Evolutionary conservation across 2,888 invertebrate genomes (phyloP).

Genomic region (Phoronis australis): DNA sequence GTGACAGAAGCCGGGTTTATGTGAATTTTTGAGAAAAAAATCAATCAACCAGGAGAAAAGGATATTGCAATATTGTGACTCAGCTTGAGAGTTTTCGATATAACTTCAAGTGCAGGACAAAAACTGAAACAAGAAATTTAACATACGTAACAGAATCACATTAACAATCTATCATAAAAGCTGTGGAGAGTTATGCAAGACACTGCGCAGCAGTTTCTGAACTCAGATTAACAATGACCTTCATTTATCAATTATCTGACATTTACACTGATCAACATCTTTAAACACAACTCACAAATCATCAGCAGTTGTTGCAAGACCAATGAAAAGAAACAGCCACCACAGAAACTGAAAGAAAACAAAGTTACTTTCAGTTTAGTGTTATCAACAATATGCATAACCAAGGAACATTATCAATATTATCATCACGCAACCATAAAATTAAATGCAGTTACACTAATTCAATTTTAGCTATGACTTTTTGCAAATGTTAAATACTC

Average conservation of each 20-base stretch:
- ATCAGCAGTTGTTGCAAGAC: conserved; percentile 59
- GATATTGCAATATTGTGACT: conserved; percentile 55
- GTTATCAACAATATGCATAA: no score
- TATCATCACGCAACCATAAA: neutral
- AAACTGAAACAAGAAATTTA: conserved; percentile 44
- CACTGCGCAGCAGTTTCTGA: no score
- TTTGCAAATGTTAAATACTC: no score
- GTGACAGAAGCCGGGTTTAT: neutral
- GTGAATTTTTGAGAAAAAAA: neutral
- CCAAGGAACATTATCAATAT: conserved; percentile 15
- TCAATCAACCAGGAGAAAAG: no score
- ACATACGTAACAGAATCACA: no score
- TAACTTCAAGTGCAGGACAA: conserved; percentile 53
- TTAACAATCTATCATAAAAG: no score
- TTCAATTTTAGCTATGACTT: neutral
- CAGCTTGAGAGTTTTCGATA: conserved; percentile 52
- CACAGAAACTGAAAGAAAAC: conserved; percentile 51
- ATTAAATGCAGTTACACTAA: conserved; percentile 1
- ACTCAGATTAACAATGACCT: no score
- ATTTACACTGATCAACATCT: no score
- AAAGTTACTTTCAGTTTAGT: no score
- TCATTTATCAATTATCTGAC: no score
- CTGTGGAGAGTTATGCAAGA: no score
- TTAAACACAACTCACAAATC: conserved; percentile 60
- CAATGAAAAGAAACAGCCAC: conserved; percentile 58